Evolutionary conservation across 2,888 invertebrate species (phyloP).

Genomic region (Diloba caeruleocephala): DNA sequence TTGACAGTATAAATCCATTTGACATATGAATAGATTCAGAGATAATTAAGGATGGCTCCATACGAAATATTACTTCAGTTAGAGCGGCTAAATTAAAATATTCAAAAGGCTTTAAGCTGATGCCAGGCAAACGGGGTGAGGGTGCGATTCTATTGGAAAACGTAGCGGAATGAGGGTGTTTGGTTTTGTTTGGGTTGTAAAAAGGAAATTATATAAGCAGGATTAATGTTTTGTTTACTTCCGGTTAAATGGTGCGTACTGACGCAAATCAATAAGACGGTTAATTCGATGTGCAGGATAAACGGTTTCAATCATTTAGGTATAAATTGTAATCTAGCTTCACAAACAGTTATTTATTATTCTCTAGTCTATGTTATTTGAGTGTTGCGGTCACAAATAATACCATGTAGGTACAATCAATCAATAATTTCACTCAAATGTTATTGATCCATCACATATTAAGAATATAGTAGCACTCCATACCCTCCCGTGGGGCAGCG

Average conservation of each 20-base stretch:
- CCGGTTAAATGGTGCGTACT: constrained; percentile 23
- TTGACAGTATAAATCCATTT: constrained; percentile 45
- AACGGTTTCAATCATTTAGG: constrained; percentile 20
- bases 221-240: constrained; percentile 20
- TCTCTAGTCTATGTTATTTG: too few species aligned
- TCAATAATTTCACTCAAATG: too few species aligned
- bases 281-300: constrained; percentile 9
- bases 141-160: constrained; percentile 28
- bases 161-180: constrained; percentile 11
- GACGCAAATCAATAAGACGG: background rate
- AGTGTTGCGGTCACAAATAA: too few species aligned
- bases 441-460: too few species aligned
- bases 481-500: too few species aligned
- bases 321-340: constrained; percentile 9
- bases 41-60: constrained; percentile 56
- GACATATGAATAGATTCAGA: constrained; percentile 51
- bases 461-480: too few species aligned
- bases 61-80: constrained; percentile 54
- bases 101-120: constrained; percentile 62
- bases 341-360: too few species aligned
- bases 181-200: constrained; percentile 14
- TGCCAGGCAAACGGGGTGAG: constrained; percentile 33
- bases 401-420: too few species aligned
- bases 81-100: constrained; percentile 65
- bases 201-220: constrained; percentile 7